Base-by-base conservation (phyloP, 2,888 invertebrate species). In the Monoplex corrugatus region DNA sequence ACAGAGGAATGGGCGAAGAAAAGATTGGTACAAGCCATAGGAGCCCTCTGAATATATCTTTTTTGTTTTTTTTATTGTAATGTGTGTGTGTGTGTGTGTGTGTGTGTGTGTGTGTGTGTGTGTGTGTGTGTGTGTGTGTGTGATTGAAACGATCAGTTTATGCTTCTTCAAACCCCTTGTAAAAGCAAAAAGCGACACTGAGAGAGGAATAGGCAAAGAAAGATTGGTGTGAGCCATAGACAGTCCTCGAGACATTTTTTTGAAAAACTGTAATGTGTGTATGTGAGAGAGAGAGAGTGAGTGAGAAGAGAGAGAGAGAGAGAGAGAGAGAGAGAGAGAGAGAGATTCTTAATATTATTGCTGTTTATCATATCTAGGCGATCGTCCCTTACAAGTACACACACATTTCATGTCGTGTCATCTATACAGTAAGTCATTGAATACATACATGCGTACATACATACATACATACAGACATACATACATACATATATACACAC, bases 401-500 rank as follows among this genome's bases (percentile, higher is more conserved):
- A 23, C n/a, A 50, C 13, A 84, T n/a, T 5, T 35, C 5, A 35
- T 84, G 3, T 19, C 13, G 28, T 28, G 44, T 16, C 5, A 32
- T 45, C 8, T 32, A 72, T 32, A 72, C n/a, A 72, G 6, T 13
- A 13, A 50, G 50, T 50, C 19, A 13, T 13, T 50, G 28, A 10
- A 72, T 32, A 72, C 72, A 72, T 32, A 72, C 72, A 72, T 32
- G 28, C 72, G 28, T 45, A 84, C 44, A 35, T 23, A 35, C 50
- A 40, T 32, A 44, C 32, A 44, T 32, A 83, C 40, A 83, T 43
- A 83, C 83, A 83, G 38, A 83, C 83, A 83, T 16, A 83, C 83
- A 83, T 43, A 83, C 83, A 83, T 43, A 83, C 83, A 83, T 43
- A 83, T n/a, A 83, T 38, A 83, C 83, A 83, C 83, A 83, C 83